These are phyloP conservation scores for Zhengitettix transpicula DNA, from an alignment of 2,888 invertebrate species.

Conservation along the genomic window DNA sequence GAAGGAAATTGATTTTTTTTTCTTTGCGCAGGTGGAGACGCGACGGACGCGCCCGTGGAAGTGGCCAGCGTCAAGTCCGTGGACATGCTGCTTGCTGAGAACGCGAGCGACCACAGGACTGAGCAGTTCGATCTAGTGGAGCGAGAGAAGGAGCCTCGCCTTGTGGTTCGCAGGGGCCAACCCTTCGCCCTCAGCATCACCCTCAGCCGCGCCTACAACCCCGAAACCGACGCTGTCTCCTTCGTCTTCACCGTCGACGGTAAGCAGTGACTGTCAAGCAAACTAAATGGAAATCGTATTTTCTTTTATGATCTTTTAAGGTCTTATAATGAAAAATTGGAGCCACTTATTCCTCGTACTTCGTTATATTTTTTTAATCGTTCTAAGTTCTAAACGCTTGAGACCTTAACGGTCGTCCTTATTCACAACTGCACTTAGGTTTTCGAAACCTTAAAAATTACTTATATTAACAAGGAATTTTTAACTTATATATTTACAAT, in stretches of 20 bases:
- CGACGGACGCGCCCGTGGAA: conserved; percentile 11
- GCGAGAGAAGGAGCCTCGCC: conserved; percentile 35
- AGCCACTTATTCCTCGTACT: too few relatives aligned
- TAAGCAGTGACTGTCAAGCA: conserved; percentile 16
- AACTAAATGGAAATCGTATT: too few relatives aligned
- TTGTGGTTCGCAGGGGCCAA: conserved; percentile 73
- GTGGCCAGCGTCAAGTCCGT: conserved; percentile 55
- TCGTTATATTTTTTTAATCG: too few relatives aligned
- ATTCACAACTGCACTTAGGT: too few relatives aligned
- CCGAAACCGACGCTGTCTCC: conserved; percentile 58
- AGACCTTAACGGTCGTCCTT: too few relatives aligned
- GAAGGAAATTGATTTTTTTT: background rate
- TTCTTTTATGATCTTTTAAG: too few relatives aligned
- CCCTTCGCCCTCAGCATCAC: conserved; percentile 55
- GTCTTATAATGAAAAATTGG: too few relatives aligned
- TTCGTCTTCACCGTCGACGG: conserved; percentile 69
- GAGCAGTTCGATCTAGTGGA: conserved; percentile 60
- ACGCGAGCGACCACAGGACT: conserved; percentile 63
- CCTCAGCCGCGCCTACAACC: conserved; percentile 58
- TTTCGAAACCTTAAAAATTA: too few relatives aligned
- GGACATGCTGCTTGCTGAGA: conserved; percentile 54
- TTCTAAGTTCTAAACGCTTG: too few relatives aligned
- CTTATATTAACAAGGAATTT: too few relatives aligned
- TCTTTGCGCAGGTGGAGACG: background rate
- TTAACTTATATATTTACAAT: too few relatives aligned